Conservation (phyloP, 1,140 invertebrate genomes). For the Triops longicaudatus region DNA sequence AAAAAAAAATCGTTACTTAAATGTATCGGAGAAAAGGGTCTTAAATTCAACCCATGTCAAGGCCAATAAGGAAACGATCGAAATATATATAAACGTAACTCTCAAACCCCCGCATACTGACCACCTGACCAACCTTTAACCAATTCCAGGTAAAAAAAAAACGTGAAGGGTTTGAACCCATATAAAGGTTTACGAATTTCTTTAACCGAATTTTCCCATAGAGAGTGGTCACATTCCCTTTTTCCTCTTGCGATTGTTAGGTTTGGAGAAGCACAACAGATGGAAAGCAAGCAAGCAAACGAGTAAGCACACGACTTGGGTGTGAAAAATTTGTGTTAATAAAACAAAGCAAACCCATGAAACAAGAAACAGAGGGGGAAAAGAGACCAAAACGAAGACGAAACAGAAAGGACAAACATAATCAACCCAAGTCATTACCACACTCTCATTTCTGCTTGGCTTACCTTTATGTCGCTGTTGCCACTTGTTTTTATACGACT, state of each 20-base stretch:
- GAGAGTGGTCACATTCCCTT: neutral
- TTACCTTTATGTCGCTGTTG: neutral
- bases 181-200: too few species aligned
- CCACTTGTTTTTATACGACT: neutral
- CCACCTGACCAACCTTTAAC: neutral
- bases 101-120: neutral
- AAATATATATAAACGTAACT: neutral
- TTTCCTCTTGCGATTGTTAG: neutral
- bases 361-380: too few species aligned
- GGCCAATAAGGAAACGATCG: constrained; percentile 11
- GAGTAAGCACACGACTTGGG: neutral
- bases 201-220: neutral
- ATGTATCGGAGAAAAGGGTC: neutral
- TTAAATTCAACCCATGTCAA: neutral
- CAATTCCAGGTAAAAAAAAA: constrained; percentile 4
- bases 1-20: neutral
- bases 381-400: too few species aligned
- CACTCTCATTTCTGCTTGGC: constrained; percentile 6
- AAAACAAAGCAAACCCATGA: neutral
- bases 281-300: neutral
- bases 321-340: constrained; percentile 3
- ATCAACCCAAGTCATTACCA: neutral
- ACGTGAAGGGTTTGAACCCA: neutral
- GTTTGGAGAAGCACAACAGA: neutral
- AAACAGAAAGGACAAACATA: too few species aligned